These are phyloP conservation scores for Girardinus metallicus DNA, from an alignment of 2,797 vertebrate species.

Conservation along the genomic window DNA sequence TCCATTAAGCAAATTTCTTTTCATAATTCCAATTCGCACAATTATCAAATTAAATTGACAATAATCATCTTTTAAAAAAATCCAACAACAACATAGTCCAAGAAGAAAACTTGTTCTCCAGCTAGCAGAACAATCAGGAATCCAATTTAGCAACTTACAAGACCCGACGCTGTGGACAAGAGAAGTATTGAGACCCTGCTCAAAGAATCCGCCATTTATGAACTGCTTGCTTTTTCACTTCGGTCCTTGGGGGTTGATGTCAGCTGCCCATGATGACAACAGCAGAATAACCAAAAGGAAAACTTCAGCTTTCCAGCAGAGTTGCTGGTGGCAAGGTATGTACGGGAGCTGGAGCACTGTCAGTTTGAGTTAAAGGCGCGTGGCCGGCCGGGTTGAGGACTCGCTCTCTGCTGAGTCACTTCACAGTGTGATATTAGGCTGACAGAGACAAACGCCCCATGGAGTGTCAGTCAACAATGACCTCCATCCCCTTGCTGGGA, in stretches of 20 bases:
- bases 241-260: conserved; percentile 20
- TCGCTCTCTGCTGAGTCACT: conserved; percentile 73
- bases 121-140: neutral
- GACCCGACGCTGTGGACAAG: neutral
- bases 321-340: conserved; percentile 70
- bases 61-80: neutral
- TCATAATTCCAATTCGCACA: no score
- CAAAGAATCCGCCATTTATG: conserved; percentile 25
- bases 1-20: no score
- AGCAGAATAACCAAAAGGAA: conserved; percentile 22
- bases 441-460: conserved; percentile 74
- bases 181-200: conserved; percentile 17
- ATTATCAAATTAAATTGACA: neutral
- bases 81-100: neutral
- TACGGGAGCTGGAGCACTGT: conserved; percentile 62
- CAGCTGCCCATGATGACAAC: conserved; percentile 35
- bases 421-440: conserved; percentile 70
- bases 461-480: conserved; percentile 65
- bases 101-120: neutral
- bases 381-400: conserved; percentile 40
- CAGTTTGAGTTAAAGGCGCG: conserved; percentile 64
- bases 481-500: conserved; percentile 60
- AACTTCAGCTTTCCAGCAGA: conserved; percentile 50
- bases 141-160: neutral
- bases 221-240: conserved; percentile 41